Percentiles rank a stretch among this genome's conserved stretches.
Conservation (phyloP, 2,888 invertebrate species). For the Parnassius mnemosyne region DNA sequence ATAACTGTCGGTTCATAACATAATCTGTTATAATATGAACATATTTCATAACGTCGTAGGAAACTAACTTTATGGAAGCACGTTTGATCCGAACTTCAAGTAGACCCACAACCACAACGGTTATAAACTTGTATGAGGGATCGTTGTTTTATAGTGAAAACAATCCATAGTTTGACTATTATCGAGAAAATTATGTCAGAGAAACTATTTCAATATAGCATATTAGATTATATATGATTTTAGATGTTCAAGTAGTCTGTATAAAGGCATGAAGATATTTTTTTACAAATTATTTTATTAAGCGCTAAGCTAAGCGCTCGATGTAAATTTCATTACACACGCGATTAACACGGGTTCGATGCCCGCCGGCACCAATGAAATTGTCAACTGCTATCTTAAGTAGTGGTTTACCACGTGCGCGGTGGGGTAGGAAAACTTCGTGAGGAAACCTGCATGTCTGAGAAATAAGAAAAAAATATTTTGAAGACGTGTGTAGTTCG, state of each 20-base stretch:
- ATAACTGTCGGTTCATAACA: no score
- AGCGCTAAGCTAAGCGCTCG: no score
- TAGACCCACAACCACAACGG: conserved; percentile 38
- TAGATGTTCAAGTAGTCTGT: conserved; percentile 2
- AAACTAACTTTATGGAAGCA: conserved; percentile 42
- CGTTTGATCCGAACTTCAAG: conserved; percentile 44
- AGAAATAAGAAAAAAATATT: no score
- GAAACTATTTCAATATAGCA: conserved; percentile 17
- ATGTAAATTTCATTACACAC: no score
- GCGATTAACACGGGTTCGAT: no score
- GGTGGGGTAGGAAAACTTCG: no score
- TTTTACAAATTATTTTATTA: no score
- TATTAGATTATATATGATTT: conserved; percentile 7
- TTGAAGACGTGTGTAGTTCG: no score
- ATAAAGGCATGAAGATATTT: neutral
- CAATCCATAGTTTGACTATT: conserved; percentile 11
- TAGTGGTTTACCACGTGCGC: no score
- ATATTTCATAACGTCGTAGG: conserved; percentile 43
- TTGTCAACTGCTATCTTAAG: no score
- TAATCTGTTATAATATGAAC: conserved; percentile 25
- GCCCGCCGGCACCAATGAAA: no score
- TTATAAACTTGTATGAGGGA: conserved; percentile 41
- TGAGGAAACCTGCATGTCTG: no score
- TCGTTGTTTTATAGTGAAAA: conserved; percentile 21
- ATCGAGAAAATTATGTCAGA: conserved; percentile 10